Evolutionary conservation across 2,113 vertebrate genomes (phyloP).

Genomic region (Axis porcinus): DNA sequence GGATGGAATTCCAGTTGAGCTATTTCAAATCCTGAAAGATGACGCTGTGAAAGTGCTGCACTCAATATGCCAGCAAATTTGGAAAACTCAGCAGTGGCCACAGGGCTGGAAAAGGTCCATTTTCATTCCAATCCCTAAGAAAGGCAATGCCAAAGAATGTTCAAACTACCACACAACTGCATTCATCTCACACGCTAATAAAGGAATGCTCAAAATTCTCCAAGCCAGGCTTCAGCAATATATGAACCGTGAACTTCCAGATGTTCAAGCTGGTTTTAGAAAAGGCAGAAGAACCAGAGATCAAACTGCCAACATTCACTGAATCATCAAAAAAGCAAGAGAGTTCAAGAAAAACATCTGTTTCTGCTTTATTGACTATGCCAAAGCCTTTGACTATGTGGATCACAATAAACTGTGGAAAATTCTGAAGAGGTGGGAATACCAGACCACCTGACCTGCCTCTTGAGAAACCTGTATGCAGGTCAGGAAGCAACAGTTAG

Average conservation of each 20-base stretch:
- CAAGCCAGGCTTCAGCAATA: background rate
- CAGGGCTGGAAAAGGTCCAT: background rate
- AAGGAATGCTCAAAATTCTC: background rate
- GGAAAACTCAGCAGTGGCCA: background rate
- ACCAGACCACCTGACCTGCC: background rate
- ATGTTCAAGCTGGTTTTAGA: background rate
- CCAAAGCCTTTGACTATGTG: background rate
- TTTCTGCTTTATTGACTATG: background rate
- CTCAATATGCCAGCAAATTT: background rate
- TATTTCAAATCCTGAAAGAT: background rate
- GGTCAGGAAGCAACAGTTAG: background rate
- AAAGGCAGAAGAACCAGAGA: background rate
- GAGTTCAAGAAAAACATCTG: background rate
- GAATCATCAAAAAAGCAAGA: background rate
- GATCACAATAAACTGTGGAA: background rate
- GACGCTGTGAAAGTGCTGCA: background rate
- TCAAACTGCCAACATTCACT: background rate
- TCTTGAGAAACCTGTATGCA: background rate
- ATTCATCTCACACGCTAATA: background rate
- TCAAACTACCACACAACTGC: fast-evolving
- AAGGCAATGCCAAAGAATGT: background rate
- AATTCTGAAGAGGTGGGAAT: background rate
- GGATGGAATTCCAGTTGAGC: background rate
- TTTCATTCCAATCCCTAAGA: background rate
- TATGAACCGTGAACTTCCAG: fast-evolving